Evolutionary conservation across 2,888 invertebrate species (phyloP), one percentile per base, ranked within the genome.

Genomic region (Phalera bucephala): DNA sequence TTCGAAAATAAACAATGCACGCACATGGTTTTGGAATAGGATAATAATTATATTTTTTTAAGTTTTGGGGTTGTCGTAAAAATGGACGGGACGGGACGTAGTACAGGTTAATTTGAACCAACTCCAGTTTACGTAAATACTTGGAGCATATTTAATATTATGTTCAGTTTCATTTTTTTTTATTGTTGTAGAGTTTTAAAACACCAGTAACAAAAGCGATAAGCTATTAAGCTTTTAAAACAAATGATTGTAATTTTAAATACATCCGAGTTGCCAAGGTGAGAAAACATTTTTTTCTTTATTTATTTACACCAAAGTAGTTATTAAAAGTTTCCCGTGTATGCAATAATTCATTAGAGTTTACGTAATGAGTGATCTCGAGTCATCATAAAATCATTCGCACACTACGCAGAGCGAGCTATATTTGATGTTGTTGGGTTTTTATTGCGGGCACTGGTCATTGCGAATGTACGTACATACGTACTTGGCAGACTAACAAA

Each of bases 1-100:
- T 64, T 61, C 46, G 71, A 70, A 72, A 85, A 86, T 72, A 85
- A 84, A 82, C 73, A 79, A 54, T 40, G 52, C 38, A 55, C 51
- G 53, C 74, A 75, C 79, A 71, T 80, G 80, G 76, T 60, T 17
- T 17, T 3, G 17, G 5, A 3, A 17, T 3, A 17, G 17, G 17
- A 3, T 17, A 3, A 17, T 17, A 17, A 17, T 17, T 3, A 17
- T n/a, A n/a, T 13, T 20, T 19, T 21, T 31, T 31, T 31, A 20
- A 19, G 35, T 15, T 19, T 33, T 36, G 33, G n/a, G 21, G 26
- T 35, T 10, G 20, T 8, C 21, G 29, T 38, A 26, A 35, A n/a
- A 35, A 19, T 29, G 8, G 12, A 12, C 11, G 25, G 25, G 5
- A n/a, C n/a, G n/a, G n/a, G n/a, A n/a, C n/a, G n/a, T n/a, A n/a